Percentiles rank a stretch among this genome's conserved stretches.
Conservation (phyloP, 1,140 invertebrate species). For the Potamilus streckersoni region DNA sequence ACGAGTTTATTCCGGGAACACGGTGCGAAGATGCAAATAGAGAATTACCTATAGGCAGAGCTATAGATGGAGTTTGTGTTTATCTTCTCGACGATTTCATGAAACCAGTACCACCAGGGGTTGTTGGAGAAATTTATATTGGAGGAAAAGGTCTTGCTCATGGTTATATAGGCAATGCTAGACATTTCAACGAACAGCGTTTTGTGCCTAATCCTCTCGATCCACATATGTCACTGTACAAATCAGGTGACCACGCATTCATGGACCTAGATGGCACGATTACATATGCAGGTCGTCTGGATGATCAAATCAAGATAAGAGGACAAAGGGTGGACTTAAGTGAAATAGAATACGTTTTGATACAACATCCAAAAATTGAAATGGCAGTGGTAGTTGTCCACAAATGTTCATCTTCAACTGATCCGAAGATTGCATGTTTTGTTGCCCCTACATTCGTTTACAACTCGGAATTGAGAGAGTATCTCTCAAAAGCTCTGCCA, state of each 20-base stretch:
- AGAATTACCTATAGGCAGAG: constrained; percentile 43
- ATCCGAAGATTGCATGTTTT: constrained; percentile 41
- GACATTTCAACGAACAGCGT: constrained; percentile 26
- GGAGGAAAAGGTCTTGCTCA: constrained; percentile 42
- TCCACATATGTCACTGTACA: constrained; percentile 29
- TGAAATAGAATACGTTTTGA: constrained; percentile 50
- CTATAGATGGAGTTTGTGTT: constrained; percentile 35
- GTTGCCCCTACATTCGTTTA: constrained; percentile 35
- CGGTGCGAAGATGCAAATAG: constrained; percentile 33
- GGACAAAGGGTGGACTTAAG: constrained; percentile 46
- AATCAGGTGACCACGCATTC: constrained; percentile 48
- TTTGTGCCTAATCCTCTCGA: constrained; percentile 41
- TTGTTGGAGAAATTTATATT: constrained; percentile 49
- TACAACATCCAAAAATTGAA: constrained; percentile 47
- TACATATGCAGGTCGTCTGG: constrained; percentile 44
- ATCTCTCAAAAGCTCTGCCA: constrained; percentile 41
- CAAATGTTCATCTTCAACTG: constrained; percentile 27
- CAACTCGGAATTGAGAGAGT: constrained; percentile 41
- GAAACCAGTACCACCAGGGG: constrained; percentile 46
- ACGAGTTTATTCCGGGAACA: constrained; percentile 30
- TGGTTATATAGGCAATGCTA: constrained; percentile 46
- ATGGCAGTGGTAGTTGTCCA: constrained; percentile 45
- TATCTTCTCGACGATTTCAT: constrained; percentile 49
- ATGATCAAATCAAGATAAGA: constrained; percentile 51
- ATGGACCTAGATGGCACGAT: constrained; percentile 40